A percentile compares a stretch with the other conserved stretches of the same genome.
phyloP scores from a whole-genome alignment of 2,888 invertebrate genomes.

The Ormyrus nitidulus region DNA sequence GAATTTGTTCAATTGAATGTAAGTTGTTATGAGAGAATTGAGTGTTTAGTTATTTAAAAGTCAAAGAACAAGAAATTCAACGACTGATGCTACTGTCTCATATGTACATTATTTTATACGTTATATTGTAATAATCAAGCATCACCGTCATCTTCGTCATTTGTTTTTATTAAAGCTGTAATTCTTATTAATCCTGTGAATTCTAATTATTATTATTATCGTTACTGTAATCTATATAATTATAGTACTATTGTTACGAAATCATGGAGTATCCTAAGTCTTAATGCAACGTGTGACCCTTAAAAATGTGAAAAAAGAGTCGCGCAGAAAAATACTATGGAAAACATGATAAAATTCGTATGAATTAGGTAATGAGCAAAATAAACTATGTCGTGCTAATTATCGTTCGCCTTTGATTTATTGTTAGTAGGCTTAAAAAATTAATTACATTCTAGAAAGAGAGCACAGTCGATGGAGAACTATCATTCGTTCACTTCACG shows the following conservation, averaged over 20 bases:
- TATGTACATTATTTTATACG: conserved; percentile 18
- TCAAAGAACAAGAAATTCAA: conserved; percentile 32
- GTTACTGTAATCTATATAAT: conserved; percentile 45
- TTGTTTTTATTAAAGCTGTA: neutral
- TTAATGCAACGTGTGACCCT: conserved; percentile 35
- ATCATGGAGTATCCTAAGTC: conserved; percentile 37
- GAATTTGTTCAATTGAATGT: neutral
- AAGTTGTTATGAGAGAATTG: neutral
- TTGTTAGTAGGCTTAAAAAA: conserved; percentile 17
- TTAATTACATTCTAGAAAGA: conserved; percentile 19
- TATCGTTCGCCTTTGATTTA: conserved; percentile 44
- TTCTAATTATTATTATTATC: conserved; percentile 26
- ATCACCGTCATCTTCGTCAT: conserved; percentile 24
- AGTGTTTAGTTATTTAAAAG: neutral
- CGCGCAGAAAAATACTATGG: conserved; percentile 17
- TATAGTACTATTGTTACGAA: conserved; percentile 46
- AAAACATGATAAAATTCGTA: conserved; percentile 39
- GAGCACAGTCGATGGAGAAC: neutral
- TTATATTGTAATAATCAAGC: conserved; percentile 30
- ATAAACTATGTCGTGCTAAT: conserved; percentile 52
- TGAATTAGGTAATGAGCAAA: conserved; percentile 46
- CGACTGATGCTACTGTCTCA: conserved; percentile 45
- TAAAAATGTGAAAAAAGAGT: conserved; percentile 23
- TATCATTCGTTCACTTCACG: neutral
- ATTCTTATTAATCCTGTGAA: conserved; percentile 21